Evolutionary conservation across 2,888 invertebrate genomes (phyloP).

Genomic region (Leuctra nigra): DNA sequence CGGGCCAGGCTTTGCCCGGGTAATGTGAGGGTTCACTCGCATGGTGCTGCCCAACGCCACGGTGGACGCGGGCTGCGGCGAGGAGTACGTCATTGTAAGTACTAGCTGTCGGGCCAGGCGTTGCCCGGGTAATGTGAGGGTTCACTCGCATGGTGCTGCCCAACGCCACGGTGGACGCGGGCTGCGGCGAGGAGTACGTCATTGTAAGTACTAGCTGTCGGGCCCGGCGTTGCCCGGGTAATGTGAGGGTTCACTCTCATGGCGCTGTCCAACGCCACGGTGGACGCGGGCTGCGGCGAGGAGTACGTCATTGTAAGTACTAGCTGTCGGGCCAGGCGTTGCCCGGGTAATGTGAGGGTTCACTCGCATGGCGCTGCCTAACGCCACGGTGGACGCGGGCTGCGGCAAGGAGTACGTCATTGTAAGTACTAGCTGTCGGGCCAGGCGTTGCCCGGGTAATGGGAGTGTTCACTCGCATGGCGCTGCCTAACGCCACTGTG

Average conservation of each 20-base stretch:
- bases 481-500: constrained; percentile 46
- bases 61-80: constrained; percentile 39
- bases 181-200: constrained; percentile 44
- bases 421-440: constrained; percentile 50
- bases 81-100: constrained; percentile 45
- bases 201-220: constrained; percentile 49
- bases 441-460: constrained; percentile 65
- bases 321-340: constrained; percentile 60
- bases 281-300: constrained; percentile 39
- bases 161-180: constrained; percentile 36
- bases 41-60: constrained; percentile 50
- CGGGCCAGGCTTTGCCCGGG: constrained; percentile 60
- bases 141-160: constrained; percentile 57
- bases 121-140: constrained; percentile 57
- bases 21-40: constrained; percentile 54
- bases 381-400: constrained; percentile 36
- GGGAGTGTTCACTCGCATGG: constrained; percentile 53
- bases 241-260: constrained; percentile 54
- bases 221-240: constrained; percentile 65
- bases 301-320: constrained; percentile 44
- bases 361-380: constrained; percentile 50
- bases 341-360: constrained; percentile 62
- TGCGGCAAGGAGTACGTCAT: constrained; percentile 45
- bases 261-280: constrained; percentile 46
- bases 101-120: constrained; percentile 58